These are phyloP conservation scores for Argya squamiceps DNA, from an alignment of 2,797 vertebrate genomes.

Conservation along the genomic window DNA sequence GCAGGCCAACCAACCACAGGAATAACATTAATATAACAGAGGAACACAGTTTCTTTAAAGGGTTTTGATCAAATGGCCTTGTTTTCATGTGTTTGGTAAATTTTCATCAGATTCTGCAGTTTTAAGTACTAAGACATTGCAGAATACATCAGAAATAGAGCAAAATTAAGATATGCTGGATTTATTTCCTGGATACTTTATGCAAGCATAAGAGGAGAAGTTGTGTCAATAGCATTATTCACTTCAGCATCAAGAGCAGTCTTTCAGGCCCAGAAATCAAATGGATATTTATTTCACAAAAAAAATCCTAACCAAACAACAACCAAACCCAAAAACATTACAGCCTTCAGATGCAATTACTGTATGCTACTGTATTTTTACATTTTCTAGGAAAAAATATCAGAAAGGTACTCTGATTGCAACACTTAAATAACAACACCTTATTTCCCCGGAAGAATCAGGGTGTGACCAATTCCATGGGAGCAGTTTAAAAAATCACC, in stretches of 20 bases:
- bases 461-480: neutral
- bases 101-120: neutral
- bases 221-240: neutral
- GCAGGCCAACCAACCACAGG: neutral
- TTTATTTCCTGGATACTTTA: neutral
- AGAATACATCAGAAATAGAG: neutral
- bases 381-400: neutral
- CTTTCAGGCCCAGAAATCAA: neutral
- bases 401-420: neutral
- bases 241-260: neutral
- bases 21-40: rapidly evolving
- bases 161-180: neutral
- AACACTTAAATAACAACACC: neutral
- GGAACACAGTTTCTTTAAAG: neutral
- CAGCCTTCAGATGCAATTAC: neutral
- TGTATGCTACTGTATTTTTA: neutral
- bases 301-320: neutral
- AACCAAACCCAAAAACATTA: neutral
- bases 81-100: neutral
- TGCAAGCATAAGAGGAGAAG: neutral
- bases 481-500: neutral
- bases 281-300: neutral
- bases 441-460: neutral
- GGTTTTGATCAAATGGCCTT: neutral
- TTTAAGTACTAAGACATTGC: neutral